Conservation (phyloP, 2,113 vertebrate genomes). For the Scatophagus argus region DNA sequence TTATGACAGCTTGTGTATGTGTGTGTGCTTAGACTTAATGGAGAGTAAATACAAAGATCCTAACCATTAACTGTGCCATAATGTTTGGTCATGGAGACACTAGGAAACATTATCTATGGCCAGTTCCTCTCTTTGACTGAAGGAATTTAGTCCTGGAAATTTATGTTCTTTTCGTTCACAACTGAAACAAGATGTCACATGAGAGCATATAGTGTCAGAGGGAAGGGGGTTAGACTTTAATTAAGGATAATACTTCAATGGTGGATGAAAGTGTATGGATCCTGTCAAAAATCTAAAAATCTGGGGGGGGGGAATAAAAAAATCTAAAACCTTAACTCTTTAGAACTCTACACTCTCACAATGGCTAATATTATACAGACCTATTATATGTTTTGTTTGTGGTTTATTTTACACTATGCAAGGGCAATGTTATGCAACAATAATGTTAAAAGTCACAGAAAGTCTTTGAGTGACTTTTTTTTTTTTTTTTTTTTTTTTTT, state of each 20-base stretch:
- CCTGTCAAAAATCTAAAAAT: background rate
- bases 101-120: constrained; percentile 69
- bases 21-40: constrained; percentile 69
- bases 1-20: constrained; percentile 52
- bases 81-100: constrained; percentile 73
- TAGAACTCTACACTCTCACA: background rate
- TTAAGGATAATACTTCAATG: constrained; percentile 6
- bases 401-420: background rate
- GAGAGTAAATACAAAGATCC: constrained; percentile 76
- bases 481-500: too few relatives aligned
- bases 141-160: constrained; percentile 66
- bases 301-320: too few relatives aligned
- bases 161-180: constrained; percentile 57
- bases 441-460: background rate
- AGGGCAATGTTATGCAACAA: too few relatives aligned
- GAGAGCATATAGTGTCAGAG: background rate
- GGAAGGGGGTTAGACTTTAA: background rate
- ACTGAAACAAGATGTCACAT: constrained; percentile 7
- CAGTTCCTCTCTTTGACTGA: constrained; percentile 74
- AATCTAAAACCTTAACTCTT: too few relatives aligned
- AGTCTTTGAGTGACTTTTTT: too few relatives aligned
- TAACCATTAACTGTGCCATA: constrained; percentile 79
- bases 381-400: background rate
- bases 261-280: background rate
- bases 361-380: background rate